These are phyloP conservation scores for Tyria jacobaeae DNA, from an alignment of 2,888 invertebrate species.

Conservation along the genomic window DNA sequence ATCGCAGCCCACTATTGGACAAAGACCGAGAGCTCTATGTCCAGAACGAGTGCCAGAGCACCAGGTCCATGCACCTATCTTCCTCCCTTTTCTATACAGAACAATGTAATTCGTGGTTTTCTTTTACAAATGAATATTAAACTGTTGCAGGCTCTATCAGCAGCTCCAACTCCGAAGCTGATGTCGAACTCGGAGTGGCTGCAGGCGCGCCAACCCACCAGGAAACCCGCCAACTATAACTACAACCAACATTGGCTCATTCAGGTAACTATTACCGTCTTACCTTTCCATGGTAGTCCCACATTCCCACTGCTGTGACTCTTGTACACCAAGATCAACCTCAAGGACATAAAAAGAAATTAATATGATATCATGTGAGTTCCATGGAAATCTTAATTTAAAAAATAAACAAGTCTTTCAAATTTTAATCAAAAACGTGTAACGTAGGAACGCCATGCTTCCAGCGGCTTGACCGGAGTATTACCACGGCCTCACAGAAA, in stretches of 20 bases:
- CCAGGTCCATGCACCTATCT: too few species aligned
- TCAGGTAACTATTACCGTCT: slow-evolving; percentile 85
- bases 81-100: too few species aligned
- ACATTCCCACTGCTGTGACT: background rate
- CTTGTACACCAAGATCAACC: background rate
- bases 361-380: too few species aligned
- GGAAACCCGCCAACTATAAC: slow-evolving; percentile 88
- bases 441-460: too few species aligned
- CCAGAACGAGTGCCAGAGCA: too few species aligned
- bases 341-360: background rate
- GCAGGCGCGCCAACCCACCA: slow-evolving; percentile 85
- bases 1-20: too few species aligned
- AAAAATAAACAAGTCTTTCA: too few species aligned
- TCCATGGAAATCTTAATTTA: too few species aligned
- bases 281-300: background rate
- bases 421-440: too few species aligned
- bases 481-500: too few species aligned
- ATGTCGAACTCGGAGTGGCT: slow-evolving; percentile 91
- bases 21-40: too few species aligned
- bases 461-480: too few species aligned
- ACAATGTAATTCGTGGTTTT: background rate
- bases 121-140: background rate
- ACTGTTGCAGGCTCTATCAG: slow-evolving; percentile 88
- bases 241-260: slow-evolving; percentile 97
- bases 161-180: slow-evolving; percentile 92